Conservation (phyloP, 2,797 vertebrate genomes). For the Poeciliopsis gracilis region DNA sequence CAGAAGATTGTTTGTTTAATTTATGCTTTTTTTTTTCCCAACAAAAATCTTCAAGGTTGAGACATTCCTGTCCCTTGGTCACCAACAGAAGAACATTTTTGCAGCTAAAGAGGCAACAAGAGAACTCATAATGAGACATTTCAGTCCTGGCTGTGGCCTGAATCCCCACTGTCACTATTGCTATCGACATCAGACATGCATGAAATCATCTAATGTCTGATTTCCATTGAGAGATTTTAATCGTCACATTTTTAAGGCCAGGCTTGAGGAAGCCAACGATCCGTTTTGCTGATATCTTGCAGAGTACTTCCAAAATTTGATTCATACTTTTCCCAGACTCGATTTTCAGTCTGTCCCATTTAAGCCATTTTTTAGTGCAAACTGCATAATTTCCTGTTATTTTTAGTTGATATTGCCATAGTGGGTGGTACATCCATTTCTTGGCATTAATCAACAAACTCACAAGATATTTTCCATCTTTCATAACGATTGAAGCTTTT, state of each 20-base stretch:
- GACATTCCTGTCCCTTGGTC: not conserved
- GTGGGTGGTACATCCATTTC: not conserved
- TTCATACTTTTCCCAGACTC: not conserved
- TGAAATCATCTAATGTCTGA: not conserved
- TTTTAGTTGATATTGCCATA: not conserved
- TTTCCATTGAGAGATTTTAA: not conserved
- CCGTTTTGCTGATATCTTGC: not conserved
- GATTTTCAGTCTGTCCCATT: not conserved
- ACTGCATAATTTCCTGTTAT: not conserved
- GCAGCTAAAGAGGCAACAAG: not conserved
- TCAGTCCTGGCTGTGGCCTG: not conserved
- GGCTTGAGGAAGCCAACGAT: not conserved
- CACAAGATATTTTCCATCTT: not conserved
- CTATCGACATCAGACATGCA: not conserved
- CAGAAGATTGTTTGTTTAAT: not conserved
- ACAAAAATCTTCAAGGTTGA: not conserved
- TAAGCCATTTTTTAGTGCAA: not conserved
- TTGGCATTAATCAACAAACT: not conserved
- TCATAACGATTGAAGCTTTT: not conserved
- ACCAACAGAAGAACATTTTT: not conserved
- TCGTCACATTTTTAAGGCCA: not conserved
- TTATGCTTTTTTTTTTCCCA: not conserved
- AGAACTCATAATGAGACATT: not conserved
- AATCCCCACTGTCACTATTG: not conserved
- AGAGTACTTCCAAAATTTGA: not conserved